Base-by-base conservation (phyloP, 1,140 invertebrate species). In the Dendroctonus ponderosae region DNA sequence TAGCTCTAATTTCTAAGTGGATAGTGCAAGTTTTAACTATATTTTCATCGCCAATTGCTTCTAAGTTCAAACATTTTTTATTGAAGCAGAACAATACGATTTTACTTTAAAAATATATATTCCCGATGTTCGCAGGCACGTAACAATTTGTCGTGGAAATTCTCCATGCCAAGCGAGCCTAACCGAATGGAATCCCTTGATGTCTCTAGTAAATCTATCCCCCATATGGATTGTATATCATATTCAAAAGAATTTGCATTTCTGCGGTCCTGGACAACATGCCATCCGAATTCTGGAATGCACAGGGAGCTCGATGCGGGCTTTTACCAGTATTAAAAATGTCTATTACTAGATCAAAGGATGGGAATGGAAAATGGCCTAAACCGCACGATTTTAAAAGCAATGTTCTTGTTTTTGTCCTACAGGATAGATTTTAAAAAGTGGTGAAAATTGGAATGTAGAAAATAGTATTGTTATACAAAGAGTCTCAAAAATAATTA, bases 231-330 rank as follows among this genome's bases (percentile, higher is more conserved):
- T 60, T 48, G 12, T 26, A 61, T 42, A 50, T 9, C 26, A 6
- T 61, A 50, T 61, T 38, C 26, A 15, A 41, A 12, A 6, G 51
- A 44, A 43, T n/a, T 62, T 26, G 42, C 42, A 56, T 56, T 56
- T 7, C 14, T 56, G 53, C 53, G 38, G 15, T 12, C 40, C 12
- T 26, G 26, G 42, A 58, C 56, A 58, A 58, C 40, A 46, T 58
- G 42, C 56, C 56, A 58, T 44, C n/a, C 41, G 42, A 37, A 58
- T 58, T 58, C 56, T 15, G 42, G 42, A 58, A 58, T 58, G 42
- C 39, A n/a, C 8, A 26, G 42, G 12, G 4, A 12, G 26, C 52
- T 39, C 8, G 15, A 54, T 37, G 12, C 39, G 50, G 7, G 15
- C 15, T 11, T 51, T 46, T 26, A 26, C 26, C 1, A 26, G 26